Conservation (phyloP, 2,113 vertebrate species). For the Probosciger aterrimus region DNA sequence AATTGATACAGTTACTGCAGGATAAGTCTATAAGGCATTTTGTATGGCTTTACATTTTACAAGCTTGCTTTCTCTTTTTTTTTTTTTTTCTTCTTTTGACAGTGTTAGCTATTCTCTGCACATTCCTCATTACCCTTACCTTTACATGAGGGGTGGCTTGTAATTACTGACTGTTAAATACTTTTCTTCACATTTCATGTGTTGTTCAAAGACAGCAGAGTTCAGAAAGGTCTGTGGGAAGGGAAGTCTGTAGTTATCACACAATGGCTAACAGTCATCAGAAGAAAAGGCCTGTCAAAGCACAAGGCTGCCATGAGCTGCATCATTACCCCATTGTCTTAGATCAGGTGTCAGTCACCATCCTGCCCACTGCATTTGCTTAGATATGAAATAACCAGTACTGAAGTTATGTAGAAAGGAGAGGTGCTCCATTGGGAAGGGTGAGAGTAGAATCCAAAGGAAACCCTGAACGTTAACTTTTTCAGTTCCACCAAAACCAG, state of each 20-base stretch:
- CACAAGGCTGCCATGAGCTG: background rate
- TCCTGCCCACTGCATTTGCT: slow-evolving; percentile 32
- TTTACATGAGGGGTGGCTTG: slow-evolving; percentile 72
- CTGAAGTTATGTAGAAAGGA: background rate
- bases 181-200: slow-evolving; percentile 53
- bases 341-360: slow-evolving; percentile 61
- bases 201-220: slow-evolving; percentile 70
- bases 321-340: slow-evolving; percentile 28
- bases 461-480: background rate
- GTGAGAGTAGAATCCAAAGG: background rate
- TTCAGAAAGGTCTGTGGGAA: slow-evolving; percentile 77
- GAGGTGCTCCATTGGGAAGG: background rate
- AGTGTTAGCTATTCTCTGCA: slow-evolving; percentile 58
- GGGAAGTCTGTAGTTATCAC: slow-evolving; percentile 66
- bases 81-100: background rate
- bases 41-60: slow-evolving; percentile 68
- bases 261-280: slow-evolving; percentile 69
- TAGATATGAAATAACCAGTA: background rate
- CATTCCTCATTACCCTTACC: slow-evolving; percentile 70
- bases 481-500: background rate
- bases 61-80: slow-evolving; percentile 12
- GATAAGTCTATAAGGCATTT: slow-evolving; percentile 75
- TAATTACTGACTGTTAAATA: slow-evolving; percentile 76
- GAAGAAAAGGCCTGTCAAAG: slow-evolving; percentile 68
- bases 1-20: slow-evolving; percentile 83